Evolutionary conservation across 1,140 invertebrate species (phyloP).

Genomic region (Zaprionus capensis): DNA sequence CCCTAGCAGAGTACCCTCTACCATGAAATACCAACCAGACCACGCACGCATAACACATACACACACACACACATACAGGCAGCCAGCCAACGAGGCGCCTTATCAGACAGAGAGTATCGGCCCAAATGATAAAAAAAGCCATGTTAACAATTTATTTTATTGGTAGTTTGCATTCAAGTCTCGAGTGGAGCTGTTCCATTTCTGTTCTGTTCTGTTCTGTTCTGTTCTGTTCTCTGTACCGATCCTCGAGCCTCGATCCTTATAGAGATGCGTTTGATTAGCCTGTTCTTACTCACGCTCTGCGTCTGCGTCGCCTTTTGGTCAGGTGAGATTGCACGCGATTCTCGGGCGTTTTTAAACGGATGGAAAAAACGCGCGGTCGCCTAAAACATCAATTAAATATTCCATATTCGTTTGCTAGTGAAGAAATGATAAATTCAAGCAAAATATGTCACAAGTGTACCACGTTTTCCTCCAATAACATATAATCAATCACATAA

Average conservation of each 20-base stretch:
- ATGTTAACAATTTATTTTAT: slow-evolving; percentile 82
- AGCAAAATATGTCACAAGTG: slow-evolving; percentile 1
- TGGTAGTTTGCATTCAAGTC: slow-evolving; percentile 72
- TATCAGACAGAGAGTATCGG: slow-evolving; percentile 49
- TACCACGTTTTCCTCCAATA: background rate
- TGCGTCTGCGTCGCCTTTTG: slow-evolving; percentile 38
- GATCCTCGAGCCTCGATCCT: slow-evolving; percentile 33
- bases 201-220: no score
- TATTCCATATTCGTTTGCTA: slow-evolving; percentile 19
- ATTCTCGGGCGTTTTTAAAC: slow-evolving; percentile 18
- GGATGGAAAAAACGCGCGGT: slow-evolving; percentile 14
- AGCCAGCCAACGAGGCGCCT: slow-evolving; percentile 42
- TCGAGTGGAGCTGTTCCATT: slow-evolving; percentile 56
- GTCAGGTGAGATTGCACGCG: slow-evolving; percentile 52
- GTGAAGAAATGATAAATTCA: slow-evolving; percentile 23
- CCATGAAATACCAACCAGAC: background rate
- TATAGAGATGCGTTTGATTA: slow-evolving; percentile 46
- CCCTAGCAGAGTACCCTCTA: background rate
- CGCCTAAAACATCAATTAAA: slow-evolving; percentile 12
- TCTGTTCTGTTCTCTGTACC: background rate
- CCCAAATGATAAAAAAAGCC: slow-evolving; percentile 70
- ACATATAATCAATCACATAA: slow-evolving; percentile 35
- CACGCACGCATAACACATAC: background rate
- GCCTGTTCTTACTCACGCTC: slow-evolving; percentile 45
- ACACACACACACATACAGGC: slow-evolving; percentile 1